Evolutionary conservation across 1,140 invertebrate genomes (phyloP).

Genomic region (Lepidurus arcticus): DNA sequence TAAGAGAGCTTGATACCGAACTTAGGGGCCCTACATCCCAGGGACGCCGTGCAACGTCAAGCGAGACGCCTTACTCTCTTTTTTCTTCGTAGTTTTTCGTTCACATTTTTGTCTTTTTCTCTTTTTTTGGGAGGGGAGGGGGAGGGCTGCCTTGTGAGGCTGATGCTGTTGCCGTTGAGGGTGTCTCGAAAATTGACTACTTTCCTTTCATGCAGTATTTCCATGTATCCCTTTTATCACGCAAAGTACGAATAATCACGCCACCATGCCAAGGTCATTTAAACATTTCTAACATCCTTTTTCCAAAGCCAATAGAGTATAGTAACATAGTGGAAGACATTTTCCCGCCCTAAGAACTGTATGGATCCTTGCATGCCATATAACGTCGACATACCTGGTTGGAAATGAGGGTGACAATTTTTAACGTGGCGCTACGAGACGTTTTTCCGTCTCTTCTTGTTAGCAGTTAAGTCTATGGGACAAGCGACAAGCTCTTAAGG

Average conservation of each 20-base stretch:
- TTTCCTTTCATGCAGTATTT: not conserved
- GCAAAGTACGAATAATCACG: slow-evolving; percentile 10
- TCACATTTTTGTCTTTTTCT: too few relatives aligned
- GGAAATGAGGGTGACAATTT: slow-evolving; percentile 9
- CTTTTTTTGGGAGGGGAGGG: too few relatives aligned
- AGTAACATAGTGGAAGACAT: not conserved
- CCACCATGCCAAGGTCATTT: slow-evolving; percentile 2
- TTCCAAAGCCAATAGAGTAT: not conserved
- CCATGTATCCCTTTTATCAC: not conserved
- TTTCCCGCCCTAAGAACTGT: not conserved
- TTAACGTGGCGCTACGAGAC: not conserved
- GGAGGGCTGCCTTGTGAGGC: not conserved
- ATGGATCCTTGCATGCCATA: not conserved
- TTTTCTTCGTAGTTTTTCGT: not conserved
- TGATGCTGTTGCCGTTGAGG: not conserved
- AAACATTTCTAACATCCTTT: not conserved
- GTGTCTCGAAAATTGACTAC: not conserved
- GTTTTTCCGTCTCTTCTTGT: not conserved
- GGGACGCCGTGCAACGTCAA: not conserved
- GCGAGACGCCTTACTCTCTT: not conserved
- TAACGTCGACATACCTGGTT: not conserved
- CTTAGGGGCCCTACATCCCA: not conserved
- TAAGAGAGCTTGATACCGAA: too few relatives aligned
- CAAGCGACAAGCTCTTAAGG: too few relatives aligned
- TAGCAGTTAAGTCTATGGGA: not conserved